These are phyloP conservation scores for Sarcophaga bullata DNA, from an alignment of 1,140 invertebrate genomes.

Conservation along the genomic window DNA sequence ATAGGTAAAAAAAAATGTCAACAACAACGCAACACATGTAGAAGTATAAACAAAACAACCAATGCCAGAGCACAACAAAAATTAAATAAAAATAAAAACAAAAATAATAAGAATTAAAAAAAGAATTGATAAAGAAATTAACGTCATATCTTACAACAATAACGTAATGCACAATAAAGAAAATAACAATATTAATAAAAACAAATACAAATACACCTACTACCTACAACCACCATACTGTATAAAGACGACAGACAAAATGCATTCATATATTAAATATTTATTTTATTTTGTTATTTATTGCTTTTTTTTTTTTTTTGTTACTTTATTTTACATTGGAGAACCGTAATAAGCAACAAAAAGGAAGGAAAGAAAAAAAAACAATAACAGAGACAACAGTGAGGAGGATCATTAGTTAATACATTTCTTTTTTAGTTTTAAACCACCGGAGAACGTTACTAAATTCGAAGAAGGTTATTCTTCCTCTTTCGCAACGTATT, in stretches of 20 bases:
- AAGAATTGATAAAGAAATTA: background rate
- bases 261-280: background rate
- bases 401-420: too few relatives aligned
- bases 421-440: too few relatives aligned
- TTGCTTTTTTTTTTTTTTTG: background rate
- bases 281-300: too few relatives aligned
- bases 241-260: too few relatives aligned
- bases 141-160: constrained; percentile 13
- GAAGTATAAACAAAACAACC: background rate
- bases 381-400: background rate
- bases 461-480: too few relatives aligned
- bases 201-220: background rate
- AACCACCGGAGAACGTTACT: too few relatives aligned
- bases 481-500: too few relatives aligned
- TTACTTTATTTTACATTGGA: background rate
- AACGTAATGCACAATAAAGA: background rate
- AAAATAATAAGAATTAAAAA: background rate
- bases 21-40: too few relatives aligned
- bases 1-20: too few relatives aligned
- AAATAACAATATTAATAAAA: background rate
- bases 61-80: background rate
- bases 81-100: too few relatives aligned
- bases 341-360: constrained; percentile 7
- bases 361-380: constrained; percentile 29
- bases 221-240: background rate